Conservation (phyloP, 2,888 invertebrate species). For the Melieria omissa region DNA sequence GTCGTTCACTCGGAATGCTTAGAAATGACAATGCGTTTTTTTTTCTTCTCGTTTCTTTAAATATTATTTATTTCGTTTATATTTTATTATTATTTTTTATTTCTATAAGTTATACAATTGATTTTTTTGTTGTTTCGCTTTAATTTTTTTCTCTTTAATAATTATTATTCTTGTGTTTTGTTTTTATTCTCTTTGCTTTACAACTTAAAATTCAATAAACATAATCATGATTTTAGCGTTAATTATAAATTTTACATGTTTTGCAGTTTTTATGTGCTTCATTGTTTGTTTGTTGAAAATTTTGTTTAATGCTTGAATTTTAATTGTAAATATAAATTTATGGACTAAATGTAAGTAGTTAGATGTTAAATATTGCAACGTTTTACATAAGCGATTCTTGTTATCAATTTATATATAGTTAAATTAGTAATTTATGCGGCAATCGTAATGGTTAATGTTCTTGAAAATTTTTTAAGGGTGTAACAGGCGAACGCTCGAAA, state of each 20-base stretch:
- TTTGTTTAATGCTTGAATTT: slow-evolving; percentile 24
- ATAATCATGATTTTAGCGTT: background rate
- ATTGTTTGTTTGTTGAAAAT: slow-evolving; percentile 28
- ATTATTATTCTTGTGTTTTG: background rate
- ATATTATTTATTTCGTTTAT: background rate
- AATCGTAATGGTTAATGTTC: background rate
- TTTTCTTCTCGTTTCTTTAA: too few species aligned
- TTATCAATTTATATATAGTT: slow-evolving; percentile 4
- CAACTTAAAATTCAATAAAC: slow-evolving; percentile 21
- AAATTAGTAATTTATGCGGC: background rate
- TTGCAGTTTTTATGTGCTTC: slow-evolving; percentile 33
- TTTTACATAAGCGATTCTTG: slow-evolving; percentile 20
- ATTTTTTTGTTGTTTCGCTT: background rate
- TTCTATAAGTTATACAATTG: background rate
- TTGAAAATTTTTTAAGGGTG: background rate
- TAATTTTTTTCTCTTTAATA: slow-evolving; percentile 2
- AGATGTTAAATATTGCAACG: slow-evolving; percentile 51
- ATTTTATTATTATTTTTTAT: background rate
- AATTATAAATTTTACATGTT: slow-evolving; percentile 24
- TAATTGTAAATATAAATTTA: slow-evolving; percentile 42
- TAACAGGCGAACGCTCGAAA: too few species aligned
- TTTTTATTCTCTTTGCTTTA: background rate
- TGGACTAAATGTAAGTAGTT: background rate
- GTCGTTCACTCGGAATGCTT: too few species aligned
- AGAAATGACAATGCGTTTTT: too few species aligned